Conservation (phyloP, 2,113 vertebrate genomes). For the Climacteris rufus region DNA sequence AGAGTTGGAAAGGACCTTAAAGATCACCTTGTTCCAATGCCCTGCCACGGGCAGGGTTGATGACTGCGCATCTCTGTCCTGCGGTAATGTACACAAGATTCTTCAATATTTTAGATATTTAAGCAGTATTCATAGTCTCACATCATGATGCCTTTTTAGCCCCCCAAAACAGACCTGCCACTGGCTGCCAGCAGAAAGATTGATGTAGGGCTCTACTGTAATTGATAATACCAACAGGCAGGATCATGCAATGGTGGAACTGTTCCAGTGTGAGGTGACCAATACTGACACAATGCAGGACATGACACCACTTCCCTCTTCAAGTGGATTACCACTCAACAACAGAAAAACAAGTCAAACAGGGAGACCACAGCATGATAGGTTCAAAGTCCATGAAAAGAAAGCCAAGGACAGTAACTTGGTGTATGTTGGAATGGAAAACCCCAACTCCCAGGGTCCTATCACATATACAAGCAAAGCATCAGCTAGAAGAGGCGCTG, state of each 20-base stretch:
- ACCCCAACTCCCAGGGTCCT: neutral
- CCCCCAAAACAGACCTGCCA: neutral
- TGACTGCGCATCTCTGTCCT: neutral
- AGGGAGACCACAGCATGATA: neutral
- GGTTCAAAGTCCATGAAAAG: neutral
- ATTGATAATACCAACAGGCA: neutral
- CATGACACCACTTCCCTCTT: neutral
- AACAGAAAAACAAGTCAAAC: neutral
- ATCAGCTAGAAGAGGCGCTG: neutral
- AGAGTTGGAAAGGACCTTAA: neutral
- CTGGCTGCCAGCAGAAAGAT: neutral
- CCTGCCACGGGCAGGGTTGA: neutral
- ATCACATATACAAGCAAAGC: neutral
- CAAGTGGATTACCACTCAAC: too few relatives aligned
- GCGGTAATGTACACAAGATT: neutral
- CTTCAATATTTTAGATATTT: neutral
- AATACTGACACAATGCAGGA: neutral
- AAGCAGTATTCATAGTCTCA: neutral
- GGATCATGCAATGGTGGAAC: neutral
- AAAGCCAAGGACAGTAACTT: neutral
- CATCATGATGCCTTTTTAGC: neutral
- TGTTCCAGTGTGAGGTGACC: neutral
- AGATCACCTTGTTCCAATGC: neutral
- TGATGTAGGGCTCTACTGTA: neutral
- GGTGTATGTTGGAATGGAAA: rapidly evolving